These are phyloP conservation scores for Drosophila robusta DNA, from an alignment of 2,888 invertebrate species.

Conservation along the genomic window DNA sequence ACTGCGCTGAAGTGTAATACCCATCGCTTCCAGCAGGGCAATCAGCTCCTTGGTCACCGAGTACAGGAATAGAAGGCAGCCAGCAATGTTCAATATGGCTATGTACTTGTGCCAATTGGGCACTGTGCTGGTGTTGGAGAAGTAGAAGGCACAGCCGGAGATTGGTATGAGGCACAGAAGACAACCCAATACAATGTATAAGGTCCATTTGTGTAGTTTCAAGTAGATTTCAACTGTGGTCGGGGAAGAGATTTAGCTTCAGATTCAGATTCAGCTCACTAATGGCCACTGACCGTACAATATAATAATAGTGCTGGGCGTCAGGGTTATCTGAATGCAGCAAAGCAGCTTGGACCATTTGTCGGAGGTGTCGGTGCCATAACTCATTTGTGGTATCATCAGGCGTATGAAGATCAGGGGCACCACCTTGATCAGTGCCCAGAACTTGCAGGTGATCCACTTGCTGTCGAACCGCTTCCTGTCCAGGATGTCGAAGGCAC, in stretches of 20 bases:
- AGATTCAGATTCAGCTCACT: not conserved
- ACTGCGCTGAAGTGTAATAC: constrained; percentile 33
- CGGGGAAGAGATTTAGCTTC: not conserved
- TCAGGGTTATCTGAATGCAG: constrained; percentile 34
- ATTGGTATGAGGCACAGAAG: not conserved
- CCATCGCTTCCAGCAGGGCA: constrained; percentile 32
- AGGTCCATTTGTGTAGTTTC: fast-evolving
- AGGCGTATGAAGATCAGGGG: constrained; percentile 25
- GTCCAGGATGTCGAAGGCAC: constrained; percentile 29
- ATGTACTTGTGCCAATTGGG: constrained; percentile 32
- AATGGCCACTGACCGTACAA: constrained; percentile 14
- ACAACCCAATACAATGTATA: fast-evolving
- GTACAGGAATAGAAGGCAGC: constrained; percentile 13
- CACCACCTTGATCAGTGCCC: constrained; percentile 35
- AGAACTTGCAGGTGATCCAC: constrained; percentile 36
- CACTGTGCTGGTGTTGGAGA: constrained; percentile 33
- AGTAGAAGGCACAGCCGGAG: not conserved
- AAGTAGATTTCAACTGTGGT: not conserved
- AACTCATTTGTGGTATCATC: constrained; percentile 36
- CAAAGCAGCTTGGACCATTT: constrained; percentile 46
- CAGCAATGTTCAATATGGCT: not conserved
- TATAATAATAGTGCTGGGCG: constrained; percentile 10
- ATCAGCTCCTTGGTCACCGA: constrained; percentile 28
- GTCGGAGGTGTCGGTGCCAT: not conserved
- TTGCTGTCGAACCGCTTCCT: constrained; percentile 7